Conservation (phyloP, 2,113 vertebrate genomes). For the Ammodramus savannarum region DNA sequence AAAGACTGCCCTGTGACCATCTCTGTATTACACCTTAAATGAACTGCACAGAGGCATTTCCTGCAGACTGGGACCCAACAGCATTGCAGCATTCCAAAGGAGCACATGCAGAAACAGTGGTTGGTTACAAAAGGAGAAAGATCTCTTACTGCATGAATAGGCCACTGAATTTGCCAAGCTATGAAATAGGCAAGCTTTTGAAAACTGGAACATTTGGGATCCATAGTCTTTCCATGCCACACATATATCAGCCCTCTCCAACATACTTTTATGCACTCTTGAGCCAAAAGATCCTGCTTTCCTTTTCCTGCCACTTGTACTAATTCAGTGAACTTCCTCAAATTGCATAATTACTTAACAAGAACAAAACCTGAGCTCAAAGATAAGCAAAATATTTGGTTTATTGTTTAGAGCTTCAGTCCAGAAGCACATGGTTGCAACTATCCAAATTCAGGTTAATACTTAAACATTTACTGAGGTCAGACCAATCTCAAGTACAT, state of each 20-base stretch:
- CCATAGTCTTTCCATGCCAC: not conserved
- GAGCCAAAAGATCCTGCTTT: not conserved
- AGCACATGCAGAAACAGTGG: not conserved
- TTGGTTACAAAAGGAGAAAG: not conserved
- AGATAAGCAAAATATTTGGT: not conserved
- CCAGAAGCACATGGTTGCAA: not conserved
- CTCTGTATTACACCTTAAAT: not conserved
- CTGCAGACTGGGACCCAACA: not conserved
- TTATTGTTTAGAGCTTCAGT: not conserved
- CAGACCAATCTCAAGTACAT: not conserved
- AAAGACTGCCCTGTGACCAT: not conserved
- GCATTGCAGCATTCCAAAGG: not conserved
- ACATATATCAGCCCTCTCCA: not conserved
- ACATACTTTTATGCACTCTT: not conserved
- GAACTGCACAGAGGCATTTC: not conserved
- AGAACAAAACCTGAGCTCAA: not conserved
- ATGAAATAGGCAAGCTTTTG: not conserved
- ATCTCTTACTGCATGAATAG: not conserved
- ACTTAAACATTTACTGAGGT: not conserved
- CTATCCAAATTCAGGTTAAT: not conserved
- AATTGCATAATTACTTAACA: not conserved
- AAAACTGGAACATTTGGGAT: not conserved
- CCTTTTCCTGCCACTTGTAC: not conserved
- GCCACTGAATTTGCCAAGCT: not conserved
- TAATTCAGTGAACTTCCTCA: not conserved